A percentile compares a stretch with the other conserved stretches of the same genome.
Conservation (phyloP, 2,113 vertebrate species). For the Panthera tigris region DNA sequence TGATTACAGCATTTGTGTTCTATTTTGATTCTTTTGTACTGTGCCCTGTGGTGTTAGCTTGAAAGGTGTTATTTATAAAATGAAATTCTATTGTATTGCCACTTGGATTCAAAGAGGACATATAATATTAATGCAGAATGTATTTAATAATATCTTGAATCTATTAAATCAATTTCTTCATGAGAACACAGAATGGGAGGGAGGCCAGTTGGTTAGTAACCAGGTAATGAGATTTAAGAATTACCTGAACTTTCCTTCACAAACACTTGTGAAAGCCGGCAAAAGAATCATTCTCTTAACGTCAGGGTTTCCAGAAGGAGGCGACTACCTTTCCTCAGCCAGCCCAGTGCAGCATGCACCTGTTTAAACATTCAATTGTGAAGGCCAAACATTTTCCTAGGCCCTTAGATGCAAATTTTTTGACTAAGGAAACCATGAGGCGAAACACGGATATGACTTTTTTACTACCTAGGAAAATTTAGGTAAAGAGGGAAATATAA, state of each 20-base stretch:
- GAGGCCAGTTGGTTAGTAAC: constrained; percentile 81
- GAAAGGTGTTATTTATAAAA: constrained; percentile 92
- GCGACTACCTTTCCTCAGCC: constrained; percentile 40
- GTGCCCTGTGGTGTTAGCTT: constrained; percentile 89
- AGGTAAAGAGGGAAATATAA: constrained; percentile 52
- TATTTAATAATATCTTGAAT: constrained; percentile 90
- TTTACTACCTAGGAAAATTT: constrained; percentile 60
- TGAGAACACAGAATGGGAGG: constrained; percentile 83
- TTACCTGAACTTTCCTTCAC: constrained; percentile 67
- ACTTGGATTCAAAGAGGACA: constrained; percentile 88
- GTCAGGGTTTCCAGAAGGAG: constrained; percentile 35
- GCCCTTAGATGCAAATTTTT: constrained; percentile 59
- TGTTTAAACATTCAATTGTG: constrained; percentile 68
- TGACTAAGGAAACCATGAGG: constrained; percentile 52
- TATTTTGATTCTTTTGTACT: constrained; percentile 91
- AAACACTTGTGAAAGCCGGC: constrained; percentile 70
- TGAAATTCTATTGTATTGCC: constrained; percentile 91
- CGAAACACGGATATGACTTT: constrained; percentile 11
- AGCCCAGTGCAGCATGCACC: constrained; percentile 45
- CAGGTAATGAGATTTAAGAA: constrained; percentile 84
- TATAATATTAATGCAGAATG: constrained; percentile 90
- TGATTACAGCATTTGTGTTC: constrained; percentile 91
- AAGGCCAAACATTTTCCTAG: constrained; percentile 68
- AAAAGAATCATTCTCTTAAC: constrained; percentile 5
- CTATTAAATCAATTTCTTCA: constrained; percentile 89